Base-by-base conservation (phyloP, 2,113 vertebrate species). In the Gasterosteus aculeatus region DNA sequence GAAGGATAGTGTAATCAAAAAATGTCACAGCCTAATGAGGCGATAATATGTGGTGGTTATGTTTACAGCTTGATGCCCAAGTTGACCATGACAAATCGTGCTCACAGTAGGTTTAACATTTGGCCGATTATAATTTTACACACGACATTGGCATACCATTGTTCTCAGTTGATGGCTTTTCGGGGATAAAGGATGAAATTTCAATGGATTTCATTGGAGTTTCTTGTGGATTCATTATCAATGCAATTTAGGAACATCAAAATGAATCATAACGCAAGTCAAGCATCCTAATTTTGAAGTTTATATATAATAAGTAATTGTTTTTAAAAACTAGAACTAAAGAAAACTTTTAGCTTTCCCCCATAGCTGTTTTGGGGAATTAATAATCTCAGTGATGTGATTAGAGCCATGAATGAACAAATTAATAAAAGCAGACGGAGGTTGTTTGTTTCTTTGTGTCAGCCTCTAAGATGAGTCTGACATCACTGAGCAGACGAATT, bases 401-500 rank as follows among this genome's bases (percentile, higher is more conserved):
- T 81, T 72, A 82, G 47, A 49, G 16, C 58, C 38, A 60, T 69
- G 49, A 82, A 74, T 67, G 61, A 64, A 74, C 53, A 58, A 70
- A 75, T 73, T 46, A 82, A 69, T 82, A 69, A 47, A 73, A 60
- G 81, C 56, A 62, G 65, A 72, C 75, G 57, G 83, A 77, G 69
- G 88, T 72, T 74, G 84, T 86, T 83, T 85, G 49, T 84, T 57
- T 87, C 85, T 81, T 58, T 68, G 54, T 77, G 75, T 69, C 57
- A 74, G 68, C 41, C 80, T 74, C 46, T 69, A 51, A 64, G 77
- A 90, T 26, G 66, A 90, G 79, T 80, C 67, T 74, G 74, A 85
- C 78, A 82, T 88, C 77, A 82, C 53, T 0, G 70, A 81, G 77
- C 85, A 88, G 77, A 85, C 81, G 88, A 87, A 91, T 92, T 92